A percentile compares a stretch with the other conserved stretches of the same genome.
phyloP scores from a whole-genome alignment of 2,888 invertebrate genomes.

The Parthenolecanium corni region DNA sequence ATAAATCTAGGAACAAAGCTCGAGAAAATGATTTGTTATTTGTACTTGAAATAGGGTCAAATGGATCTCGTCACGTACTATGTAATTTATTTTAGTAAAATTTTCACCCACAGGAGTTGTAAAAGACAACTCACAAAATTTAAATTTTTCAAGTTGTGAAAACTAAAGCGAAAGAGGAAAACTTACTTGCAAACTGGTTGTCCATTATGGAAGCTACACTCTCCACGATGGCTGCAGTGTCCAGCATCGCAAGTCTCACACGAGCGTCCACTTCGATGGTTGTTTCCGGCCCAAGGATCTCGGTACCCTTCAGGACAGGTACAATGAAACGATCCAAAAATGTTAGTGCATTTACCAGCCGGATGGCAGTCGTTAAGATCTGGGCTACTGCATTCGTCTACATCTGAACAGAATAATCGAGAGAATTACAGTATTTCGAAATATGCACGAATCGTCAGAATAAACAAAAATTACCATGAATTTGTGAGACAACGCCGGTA shows the following conservation, averaged over 20 bases:
- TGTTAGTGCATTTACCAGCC: slow-evolving; percentile 64
- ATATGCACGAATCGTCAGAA: not conserved
- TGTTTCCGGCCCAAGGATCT: slow-evolving; percentile 59
- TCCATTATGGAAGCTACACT: slow-evolving; percentile 64
- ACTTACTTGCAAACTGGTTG: slow-evolving; percentile 66
- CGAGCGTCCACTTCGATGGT: slow-evolving; percentile 55
- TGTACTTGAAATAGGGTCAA: too few species aligned
- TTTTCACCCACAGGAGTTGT: too few species aligned
- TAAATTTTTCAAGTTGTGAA: too few species aligned
- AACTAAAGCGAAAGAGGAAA: not conserved
- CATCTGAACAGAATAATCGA: slow-evolving; percentile 44
- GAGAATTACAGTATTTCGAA: not conserved
- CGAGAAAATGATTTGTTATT: too few species aligned
- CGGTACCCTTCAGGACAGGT: slow-evolving; percentile 61
- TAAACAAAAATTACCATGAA: slow-evolving; percentile 47
- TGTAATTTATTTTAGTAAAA: too few species aligned
- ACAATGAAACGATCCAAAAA: slow-evolving; percentile 72
- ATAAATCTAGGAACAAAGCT: too few species aligned
- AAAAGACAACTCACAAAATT: too few species aligned
- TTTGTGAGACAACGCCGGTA: slow-evolving; percentile 61
- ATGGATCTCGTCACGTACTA: too few species aligned
- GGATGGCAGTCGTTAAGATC: slow-evolving; percentile 77
- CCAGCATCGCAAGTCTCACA: slow-evolving; percentile 64
- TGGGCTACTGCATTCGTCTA: slow-evolving; percentile 72
- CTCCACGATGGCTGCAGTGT: slow-evolving; percentile 72